Base-by-base conservation (phyloP, 2,888 invertebrate genomes). In the Ectobius pallidus region DNA sequence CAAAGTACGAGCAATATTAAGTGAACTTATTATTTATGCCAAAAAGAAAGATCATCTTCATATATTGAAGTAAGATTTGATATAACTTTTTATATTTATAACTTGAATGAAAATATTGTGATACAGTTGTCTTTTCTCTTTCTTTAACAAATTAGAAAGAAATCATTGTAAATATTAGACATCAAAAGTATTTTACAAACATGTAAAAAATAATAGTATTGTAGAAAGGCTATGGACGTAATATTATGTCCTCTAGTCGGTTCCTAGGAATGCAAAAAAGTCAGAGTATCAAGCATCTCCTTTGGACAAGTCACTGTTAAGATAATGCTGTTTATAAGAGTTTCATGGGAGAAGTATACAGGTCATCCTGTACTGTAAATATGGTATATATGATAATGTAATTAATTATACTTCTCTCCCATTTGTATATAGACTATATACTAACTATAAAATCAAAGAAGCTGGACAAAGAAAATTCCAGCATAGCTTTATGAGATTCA, bases 51-150 rank as follows among this genome's bases (percentile, higher is more conserved):
- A 30, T 30, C n/a, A 30, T 30, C 14, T 22, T 55, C 22, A 55
- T 22, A 27, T 9, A 27, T 55, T 55, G 55, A 25, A 27, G 22
- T 4, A 55, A 16, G 22, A 11, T 27, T 55, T 58, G 30, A 58
- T 58, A 58, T 32, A 58, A 22, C 6, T 58, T 58, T 58, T 58
- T 58, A 58, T 58, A 58, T 58, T 58, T 58, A 32, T 58, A 58
- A 30, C 16, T n/a, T 25, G 58, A 58, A 30, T 58, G n/a, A 58
- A 30, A 25, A 58, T 58, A 58, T 58, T 32, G 32, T 58, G 58
- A 58, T 58, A 58, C 27, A 58, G 30, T n/a, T 30, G 30, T 30
- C 58, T 25, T 34, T 34, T 9, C 30, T 11, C 55, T 55, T 52
- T 4, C 52, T 52, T 20, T 11, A 52, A 52, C 11, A 25, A 52